Conservation (phyloP, 2,888 invertebrate species). For the Dryobota labecula region DNA sequence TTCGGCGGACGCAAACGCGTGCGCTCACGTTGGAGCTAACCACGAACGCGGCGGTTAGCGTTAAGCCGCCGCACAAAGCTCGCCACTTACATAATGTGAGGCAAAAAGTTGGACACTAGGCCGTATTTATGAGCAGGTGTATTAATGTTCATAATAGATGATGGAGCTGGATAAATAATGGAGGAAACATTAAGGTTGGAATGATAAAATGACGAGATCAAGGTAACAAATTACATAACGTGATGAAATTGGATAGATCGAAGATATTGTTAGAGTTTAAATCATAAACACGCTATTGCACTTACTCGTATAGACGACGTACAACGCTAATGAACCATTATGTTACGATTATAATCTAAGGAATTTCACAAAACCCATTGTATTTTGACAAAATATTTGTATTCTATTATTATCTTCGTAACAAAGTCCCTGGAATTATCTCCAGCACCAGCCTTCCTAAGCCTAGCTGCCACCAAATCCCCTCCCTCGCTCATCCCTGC, state of each 20-base stretch:
- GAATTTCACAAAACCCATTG: not conserved
- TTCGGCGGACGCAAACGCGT: conserved; percentile 60
- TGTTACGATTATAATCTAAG: not conserved
- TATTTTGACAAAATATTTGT: not conserved
- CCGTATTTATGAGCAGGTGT: conserved; percentile 56
- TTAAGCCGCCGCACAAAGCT: conserved; percentile 63
- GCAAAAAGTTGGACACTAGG: conserved; percentile 58
- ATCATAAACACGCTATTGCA: not conserved
- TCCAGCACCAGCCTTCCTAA: too few relatives aligned
- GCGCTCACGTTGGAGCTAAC: conserved; percentile 60
- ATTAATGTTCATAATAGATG: conserved; percentile 57
- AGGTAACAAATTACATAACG: not conserved
- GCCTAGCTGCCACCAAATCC: too few relatives aligned
- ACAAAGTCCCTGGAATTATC: too few relatives aligned
- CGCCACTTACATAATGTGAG: conserved; percentile 57
- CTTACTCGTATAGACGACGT: not conserved
- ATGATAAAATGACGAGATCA: conserved; percentile 16
- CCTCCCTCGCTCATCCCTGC: too few relatives aligned
- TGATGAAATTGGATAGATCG: not conserved
- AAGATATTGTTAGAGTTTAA: conserved; percentile 4
- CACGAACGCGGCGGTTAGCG: conserved; percentile 62
- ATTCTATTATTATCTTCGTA: not conserved
- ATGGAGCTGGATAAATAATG: conserved; percentile 43
- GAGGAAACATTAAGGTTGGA: conserved; percentile 21
- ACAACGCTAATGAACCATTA: not conserved